Evolutionary conservation across 2,113 vertebrate species (phyloP).

Genomic region (Oxyruncus cristatus): DNA sequence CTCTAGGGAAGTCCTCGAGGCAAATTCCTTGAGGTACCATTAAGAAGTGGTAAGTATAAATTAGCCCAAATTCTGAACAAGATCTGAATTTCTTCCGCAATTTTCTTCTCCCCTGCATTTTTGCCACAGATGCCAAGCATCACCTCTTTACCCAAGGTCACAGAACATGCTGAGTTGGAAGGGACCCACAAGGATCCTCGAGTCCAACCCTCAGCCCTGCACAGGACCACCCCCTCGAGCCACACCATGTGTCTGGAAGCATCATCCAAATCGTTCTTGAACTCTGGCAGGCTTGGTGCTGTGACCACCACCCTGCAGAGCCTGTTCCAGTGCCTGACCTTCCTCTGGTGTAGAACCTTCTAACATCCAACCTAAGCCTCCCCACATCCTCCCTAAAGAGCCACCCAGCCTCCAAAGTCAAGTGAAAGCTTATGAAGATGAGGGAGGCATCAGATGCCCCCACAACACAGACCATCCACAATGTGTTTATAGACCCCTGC

Average conservation of each 20-base stretch:
- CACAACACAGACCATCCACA: not conserved
- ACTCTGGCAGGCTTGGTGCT: not conserved
- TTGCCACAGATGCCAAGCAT: not conserved
- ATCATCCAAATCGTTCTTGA: not conserved
- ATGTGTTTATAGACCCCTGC: not conserved
- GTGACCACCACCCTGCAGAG: not conserved
- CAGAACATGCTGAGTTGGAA: not conserved
- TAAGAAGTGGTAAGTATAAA: accelerated
- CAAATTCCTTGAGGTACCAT: not conserved
- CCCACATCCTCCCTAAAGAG: not conserved
- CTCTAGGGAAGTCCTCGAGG: accelerated
- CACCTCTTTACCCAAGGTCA: not conserved
- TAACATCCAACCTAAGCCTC: not conserved
- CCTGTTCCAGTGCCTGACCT: not conserved
- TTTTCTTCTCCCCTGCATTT: not conserved
- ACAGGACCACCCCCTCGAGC: not conserved
- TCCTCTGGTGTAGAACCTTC: not conserved
- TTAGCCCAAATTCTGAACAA: not conserved
- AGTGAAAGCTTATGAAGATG: not conserved
- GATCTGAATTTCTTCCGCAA: not conserved
- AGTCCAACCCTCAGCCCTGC: no score
- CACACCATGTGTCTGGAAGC: not conserved
- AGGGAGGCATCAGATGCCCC: not conserved
- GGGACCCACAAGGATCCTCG: not conserved
- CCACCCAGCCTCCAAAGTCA: not conserved